phyloP scores from a whole-genome alignment of 2,113 vertebrate species.

The Neolamprologus hecqui region DNA sequence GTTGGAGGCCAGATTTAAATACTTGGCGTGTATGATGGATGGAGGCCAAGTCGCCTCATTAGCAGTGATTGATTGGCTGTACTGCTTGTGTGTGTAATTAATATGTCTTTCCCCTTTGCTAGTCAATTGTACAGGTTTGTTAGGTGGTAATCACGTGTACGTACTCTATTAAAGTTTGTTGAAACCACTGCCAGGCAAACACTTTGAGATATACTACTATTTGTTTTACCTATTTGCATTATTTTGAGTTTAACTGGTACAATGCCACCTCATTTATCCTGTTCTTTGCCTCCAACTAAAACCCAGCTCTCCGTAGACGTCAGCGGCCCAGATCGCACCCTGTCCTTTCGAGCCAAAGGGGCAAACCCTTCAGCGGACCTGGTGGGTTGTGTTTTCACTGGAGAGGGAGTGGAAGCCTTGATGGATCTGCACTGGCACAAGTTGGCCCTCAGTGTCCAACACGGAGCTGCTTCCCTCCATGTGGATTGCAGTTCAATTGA shows the following conservation, averaged over 20 bases:
- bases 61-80: conserved; percentile 59
- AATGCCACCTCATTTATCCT: neutral
- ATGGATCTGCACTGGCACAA: conserved; percentile 91
- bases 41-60: conserved; percentile 55
- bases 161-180: neutral
- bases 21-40: conserved; percentile 63
- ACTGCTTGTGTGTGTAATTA: conserved; percentile 46
- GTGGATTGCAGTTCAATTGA: conserved; percentile 84
- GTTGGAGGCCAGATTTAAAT: conserved; percentile 59
- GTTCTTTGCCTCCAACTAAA: neutral
- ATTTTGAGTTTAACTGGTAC: neutral
- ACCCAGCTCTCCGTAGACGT: conserved; percentile 84
- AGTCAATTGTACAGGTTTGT: conserved; percentile 15
- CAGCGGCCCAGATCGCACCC: conserved; percentile 76
- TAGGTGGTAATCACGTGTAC: neutral
- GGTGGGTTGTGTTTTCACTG: conserved; percentile 72
- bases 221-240: neutral
- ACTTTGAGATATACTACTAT: neutral
- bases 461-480: conserved; percentile 70
- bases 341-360: conserved; percentile 76
- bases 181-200: neutral
- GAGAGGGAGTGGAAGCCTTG: conserved; percentile 77
- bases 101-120: conserved; percentile 33
- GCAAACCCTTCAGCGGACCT: conserved; percentile 13
- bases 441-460: conserved; percentile 77